Conservation (phyloP, 1,140 invertebrate species). For the Helicoverpa zea region DNA sequence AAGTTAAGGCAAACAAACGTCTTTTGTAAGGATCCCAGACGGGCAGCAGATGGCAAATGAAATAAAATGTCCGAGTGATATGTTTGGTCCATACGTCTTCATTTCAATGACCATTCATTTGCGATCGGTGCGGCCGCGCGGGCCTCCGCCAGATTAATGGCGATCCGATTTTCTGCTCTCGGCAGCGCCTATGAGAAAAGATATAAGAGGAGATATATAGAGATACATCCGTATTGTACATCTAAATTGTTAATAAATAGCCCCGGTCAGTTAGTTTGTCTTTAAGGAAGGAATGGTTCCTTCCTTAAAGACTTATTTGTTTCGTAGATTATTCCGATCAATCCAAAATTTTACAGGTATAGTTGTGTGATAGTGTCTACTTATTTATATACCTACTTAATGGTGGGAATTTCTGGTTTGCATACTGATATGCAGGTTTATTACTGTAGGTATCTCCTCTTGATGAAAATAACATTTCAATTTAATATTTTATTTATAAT, state of each 20-base stretch:
- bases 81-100: slow-evolving; percentile 74
- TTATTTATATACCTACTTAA: too few relatives aligned
- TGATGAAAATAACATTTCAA: too few relatives aligned
- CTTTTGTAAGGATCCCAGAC: slow-evolving; percentile 55
- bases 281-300: slow-evolving; percentile 4
- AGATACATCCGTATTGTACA: slow-evolving; percentile 18
- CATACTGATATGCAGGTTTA: too few relatives aligned
- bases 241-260: slow-evolving; percentile 17
- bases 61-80: slow-evolving; percentile 72
- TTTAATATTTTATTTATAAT: too few relatives aligned
- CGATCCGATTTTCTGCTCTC: slow-evolving; percentile 64
- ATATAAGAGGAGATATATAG: slow-evolving; percentile 23
- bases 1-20: slow-evolving; percentile 63
- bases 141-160: slow-evolving; percentile 65
- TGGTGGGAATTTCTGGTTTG: too few relatives aligned
- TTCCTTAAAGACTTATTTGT: too few relatives aligned
- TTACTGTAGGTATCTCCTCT: too few relatives aligned
- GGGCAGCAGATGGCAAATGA: slow-evolving; percentile 63
- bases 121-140: slow-evolving; percentile 63
- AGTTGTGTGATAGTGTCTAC: too few relatives aligned
- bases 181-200: slow-evolving; percentile 41
- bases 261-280: neutral
- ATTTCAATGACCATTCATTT: slow-evolving; percentile 78
- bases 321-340: too few relatives aligned
- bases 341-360: too few relatives aligned